A percentile compares a stretch with the other conserved stretches of the same genome.
phyloP scores from a whole-genome alignment of 92 coral and sea anemone genomes.

The Porites evermanni region DNA sequence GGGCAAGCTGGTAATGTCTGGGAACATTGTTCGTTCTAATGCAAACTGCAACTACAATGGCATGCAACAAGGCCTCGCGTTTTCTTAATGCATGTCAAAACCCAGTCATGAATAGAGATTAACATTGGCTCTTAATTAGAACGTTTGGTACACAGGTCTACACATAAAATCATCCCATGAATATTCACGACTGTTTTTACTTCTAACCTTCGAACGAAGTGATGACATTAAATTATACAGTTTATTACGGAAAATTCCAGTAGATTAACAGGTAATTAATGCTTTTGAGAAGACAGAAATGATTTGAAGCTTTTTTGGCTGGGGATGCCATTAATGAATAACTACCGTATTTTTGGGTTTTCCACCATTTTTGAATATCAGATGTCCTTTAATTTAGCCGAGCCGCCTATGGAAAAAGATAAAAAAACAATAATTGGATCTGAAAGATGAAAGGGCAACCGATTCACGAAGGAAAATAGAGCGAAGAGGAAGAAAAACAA shows the following conservation, averaged over 20 bases:
- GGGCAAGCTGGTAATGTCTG: too few relatives aligned
- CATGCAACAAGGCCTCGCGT: too few relatives aligned
- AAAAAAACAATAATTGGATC: constrained; percentile 36
- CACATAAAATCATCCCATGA: too few relatives aligned
- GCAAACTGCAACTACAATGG: too few relatives aligned
- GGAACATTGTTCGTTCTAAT: too few relatives aligned
- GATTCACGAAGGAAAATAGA: constrained; percentile 17
- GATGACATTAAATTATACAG: neutral
- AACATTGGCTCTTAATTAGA: too few relatives aligned
- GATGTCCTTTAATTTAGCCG: constrained; percentile 25
- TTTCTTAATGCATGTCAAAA: too few relatives aligned
- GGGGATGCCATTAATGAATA: constrained; percentile 28
- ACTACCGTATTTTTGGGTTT: neutral
- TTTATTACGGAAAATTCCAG: neutral
- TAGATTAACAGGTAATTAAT: neutral
- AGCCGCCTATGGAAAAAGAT: constrained; percentile 24
- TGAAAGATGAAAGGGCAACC: constrained; percentile 40
- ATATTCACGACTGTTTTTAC: neutral
- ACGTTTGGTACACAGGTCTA: too few relatives aligned
- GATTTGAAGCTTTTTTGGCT: constrained; percentile 1
- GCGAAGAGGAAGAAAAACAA: neutral
- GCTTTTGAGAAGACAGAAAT: neutral
- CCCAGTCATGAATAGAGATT: too few relatives aligned
- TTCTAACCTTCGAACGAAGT: neutral
- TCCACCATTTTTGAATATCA: constrained; percentile 24